Evolutionary conservation across 2,888 invertebrate genomes (phyloP).

Genomic region (Pristionchus entomophagus): DNA sequence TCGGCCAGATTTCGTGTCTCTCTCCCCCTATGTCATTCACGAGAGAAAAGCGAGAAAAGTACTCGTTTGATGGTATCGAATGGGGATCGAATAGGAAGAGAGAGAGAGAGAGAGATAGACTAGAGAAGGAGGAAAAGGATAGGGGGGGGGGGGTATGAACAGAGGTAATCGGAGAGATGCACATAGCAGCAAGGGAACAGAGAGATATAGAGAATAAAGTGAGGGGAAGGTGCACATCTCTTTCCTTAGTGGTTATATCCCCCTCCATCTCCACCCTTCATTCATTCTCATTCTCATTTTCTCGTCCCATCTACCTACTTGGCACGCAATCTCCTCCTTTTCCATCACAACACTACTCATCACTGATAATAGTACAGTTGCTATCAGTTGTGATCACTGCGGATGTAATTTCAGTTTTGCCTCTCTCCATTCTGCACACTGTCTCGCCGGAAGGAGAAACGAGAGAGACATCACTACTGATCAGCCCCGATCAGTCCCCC

Average conservation of each 20-base stretch:
- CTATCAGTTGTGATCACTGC: too few relatives aligned
- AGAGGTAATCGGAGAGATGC: slow-evolving; percentile 21
- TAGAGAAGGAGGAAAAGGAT: neutral
- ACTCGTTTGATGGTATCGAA: slow-evolving; percentile 31
- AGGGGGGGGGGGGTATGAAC: neutral
- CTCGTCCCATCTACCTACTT: slow-evolving; percentile 24
- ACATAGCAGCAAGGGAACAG: neutral
- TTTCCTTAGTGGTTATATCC: slow-evolving; percentile 25
- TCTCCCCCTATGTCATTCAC: slow-evolving; percentile 21
- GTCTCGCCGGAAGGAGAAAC: too few relatives aligned
- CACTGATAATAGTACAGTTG: neutral
- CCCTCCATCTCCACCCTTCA: neutral
- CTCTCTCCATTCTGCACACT: too few relatives aligned
- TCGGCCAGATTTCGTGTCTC: slow-evolving; percentile 22
- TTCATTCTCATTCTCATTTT: neutral
- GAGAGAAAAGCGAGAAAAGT: slow-evolving; percentile 18
- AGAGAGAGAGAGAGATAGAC: neutral
- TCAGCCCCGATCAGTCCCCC: slow-evolving; percentile 16
- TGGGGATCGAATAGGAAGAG: slow-evolving; percentile 9
- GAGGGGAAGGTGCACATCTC: neutral
- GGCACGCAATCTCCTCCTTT: neutral
- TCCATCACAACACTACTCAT: neutral
- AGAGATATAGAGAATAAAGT: slow-evolving; percentile 1
- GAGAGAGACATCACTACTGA: neutral
- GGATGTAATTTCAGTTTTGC: too few relatives aligned